Conservation (phyloP, 2,888 invertebrate species). For the Arge pagana region DNA sequence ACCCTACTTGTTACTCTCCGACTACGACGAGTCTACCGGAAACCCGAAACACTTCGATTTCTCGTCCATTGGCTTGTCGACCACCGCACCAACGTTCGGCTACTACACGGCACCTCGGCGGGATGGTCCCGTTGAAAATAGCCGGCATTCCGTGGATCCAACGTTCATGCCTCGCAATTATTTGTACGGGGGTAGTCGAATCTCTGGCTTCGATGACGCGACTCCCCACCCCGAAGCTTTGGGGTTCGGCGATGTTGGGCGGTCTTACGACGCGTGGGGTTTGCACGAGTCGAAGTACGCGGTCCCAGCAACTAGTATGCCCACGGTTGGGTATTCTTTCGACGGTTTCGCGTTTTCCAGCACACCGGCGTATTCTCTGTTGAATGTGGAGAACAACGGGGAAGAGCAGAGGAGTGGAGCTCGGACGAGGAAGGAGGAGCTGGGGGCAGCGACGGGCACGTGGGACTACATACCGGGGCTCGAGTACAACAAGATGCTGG, state of each 20-base stretch:
- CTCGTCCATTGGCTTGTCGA: background rate
- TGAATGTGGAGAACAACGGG: background rate
- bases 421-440: background rate
- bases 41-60: slow-evolving; percentile 1
- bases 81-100: background rate
- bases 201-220: no score
- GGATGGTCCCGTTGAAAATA: background rate
- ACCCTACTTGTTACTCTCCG: slow-evolving; percentile 29
- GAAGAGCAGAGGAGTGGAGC: background rate
- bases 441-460: background rate
- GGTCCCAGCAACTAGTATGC: background rate
- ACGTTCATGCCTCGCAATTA: background rate
- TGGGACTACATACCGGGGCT: slow-evolving; percentile 7
- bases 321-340: background rate
- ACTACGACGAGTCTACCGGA: background rate
- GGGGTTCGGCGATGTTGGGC: no score
- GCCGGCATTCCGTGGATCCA: slow-evolving; percentile 2
- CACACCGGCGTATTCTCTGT: slow-evolving; percentile 9
- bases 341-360: slow-evolving; percentile 6
- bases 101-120: background rate
- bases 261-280: slow-evolving; percentile 2
- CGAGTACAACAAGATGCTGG: slow-evolving; percentile 7
- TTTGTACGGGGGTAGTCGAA: background rate
- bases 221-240: no score
- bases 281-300: background rate